These are phyloP conservation scores for Desmophyllum pertusum DNA, from an alignment of 92 coral and sea anemone genomes.

Conservation along the genomic window DNA sequence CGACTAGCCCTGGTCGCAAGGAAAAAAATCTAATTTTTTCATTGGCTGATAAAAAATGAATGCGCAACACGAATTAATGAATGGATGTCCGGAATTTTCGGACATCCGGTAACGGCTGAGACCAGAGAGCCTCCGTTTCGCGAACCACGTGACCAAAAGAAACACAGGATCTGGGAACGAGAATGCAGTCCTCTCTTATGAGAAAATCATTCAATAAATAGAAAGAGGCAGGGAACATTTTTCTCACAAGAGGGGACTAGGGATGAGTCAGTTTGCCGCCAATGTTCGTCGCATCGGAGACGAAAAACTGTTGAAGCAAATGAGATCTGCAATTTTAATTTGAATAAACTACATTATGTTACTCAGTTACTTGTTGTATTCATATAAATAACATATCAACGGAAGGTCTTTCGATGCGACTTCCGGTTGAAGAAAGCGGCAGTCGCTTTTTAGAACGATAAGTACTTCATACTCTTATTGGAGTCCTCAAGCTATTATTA, in stretches of 20 bases:
- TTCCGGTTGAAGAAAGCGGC: neutral
- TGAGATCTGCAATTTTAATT: neutral
- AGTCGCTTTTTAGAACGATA: neutral
- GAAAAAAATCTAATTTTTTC: too few species aligned
- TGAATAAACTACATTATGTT: neutral
- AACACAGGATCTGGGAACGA: neutral
- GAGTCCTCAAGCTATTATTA: too few species aligned
- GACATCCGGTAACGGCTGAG: too few species aligned
- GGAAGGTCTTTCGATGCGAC: neutral
- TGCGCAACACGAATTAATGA: too few species aligned
- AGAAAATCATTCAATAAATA: neutral
- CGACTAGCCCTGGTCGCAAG: too few species aligned
- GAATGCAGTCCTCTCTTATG: neutral
- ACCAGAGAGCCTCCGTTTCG: too few species aligned
- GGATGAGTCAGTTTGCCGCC: neutral
- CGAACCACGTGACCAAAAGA: too few species aligned
- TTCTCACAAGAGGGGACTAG: neutral
- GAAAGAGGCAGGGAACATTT: neutral
- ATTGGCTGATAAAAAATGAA: too few species aligned
- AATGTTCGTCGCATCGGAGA: neutral
- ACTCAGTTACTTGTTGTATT: too few species aligned
- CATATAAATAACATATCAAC: too few species aligned
- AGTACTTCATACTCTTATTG: too few species aligned
- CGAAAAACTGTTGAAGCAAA: neutral
- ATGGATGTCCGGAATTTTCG: too few species aligned